Conservation (phyloP, 2,797 vertebrate species). For the Pristis pectinata region DNA sequence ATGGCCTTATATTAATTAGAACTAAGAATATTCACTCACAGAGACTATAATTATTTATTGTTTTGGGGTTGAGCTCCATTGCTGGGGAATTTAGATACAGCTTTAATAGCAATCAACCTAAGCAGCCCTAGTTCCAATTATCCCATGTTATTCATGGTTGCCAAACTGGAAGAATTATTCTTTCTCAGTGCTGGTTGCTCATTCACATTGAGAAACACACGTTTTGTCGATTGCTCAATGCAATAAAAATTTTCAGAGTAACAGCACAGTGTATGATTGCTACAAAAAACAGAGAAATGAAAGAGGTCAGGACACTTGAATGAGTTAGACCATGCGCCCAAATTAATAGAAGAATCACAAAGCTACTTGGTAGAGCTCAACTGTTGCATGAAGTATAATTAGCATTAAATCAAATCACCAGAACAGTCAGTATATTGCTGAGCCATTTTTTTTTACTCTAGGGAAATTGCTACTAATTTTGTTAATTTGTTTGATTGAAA, state of each 20-base stretch:
- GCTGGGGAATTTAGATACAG: background rate
- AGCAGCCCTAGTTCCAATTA: background rate
- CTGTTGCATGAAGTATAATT: background rate
- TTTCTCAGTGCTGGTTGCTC: background rate
- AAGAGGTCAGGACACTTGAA: background rate
- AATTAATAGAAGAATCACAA: background rate
- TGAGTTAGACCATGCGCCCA: background rate
- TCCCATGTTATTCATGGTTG: background rate
- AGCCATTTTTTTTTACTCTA: background rate
- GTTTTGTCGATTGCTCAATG: background rate
- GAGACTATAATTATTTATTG: background rate
- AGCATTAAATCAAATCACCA: background rate
- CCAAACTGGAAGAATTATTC: background rate
- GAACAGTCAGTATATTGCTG: background rate
- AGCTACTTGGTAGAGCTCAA: conserved; percentile 5
- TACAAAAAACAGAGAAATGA: too few relatives aligned
- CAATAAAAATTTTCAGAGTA: background rate
- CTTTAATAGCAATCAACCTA: background rate
- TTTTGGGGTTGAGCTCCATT: background rate
- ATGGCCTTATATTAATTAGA: background rate
- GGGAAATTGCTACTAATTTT: background rate
- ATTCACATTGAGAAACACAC: background rate
- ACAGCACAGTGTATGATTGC: background rate
- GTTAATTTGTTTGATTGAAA: background rate
- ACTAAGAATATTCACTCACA: background rate